Conservation (phyloP, 2,797 vertebrate genomes). For the Sus cebifrons region DNA sequence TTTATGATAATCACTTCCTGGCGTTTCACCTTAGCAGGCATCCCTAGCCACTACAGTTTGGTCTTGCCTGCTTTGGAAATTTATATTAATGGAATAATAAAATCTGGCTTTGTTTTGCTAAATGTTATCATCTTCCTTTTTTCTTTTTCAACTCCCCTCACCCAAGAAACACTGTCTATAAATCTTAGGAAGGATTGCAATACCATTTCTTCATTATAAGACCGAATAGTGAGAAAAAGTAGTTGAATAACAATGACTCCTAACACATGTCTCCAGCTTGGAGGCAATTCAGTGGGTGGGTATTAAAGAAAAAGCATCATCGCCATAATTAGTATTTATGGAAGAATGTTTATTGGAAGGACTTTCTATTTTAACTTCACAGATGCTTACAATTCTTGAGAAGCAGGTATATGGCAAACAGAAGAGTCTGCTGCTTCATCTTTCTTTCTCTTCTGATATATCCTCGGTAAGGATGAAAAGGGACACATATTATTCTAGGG, state of each 20-base stretch:
- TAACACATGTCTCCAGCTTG: slow-evolving; percentile 9
- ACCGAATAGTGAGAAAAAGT: slow-evolving; percentile 48
- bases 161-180: slow-evolving; percentile 46
- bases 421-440: not conserved
- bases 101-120: slow-evolving; percentile 34
- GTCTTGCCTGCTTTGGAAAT: slow-evolving; percentile 20
- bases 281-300: not conserved
- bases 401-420: slow-evolving; percentile 69
- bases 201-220: slow-evolving; percentile 44
- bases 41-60: not conserved
- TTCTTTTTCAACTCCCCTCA: not conserved
- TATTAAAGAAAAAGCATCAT: not conserved
- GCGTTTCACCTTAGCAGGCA: slow-evolving; percentile 36
- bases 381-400: slow-evolving; percentile 63
- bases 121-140: slow-evolving; percentile 23
- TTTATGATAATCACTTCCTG: not conserved
- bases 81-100: slow-evolving; percentile 21
- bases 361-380: slow-evolving; percentile 68
- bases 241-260: slow-evolving; percentile 3
- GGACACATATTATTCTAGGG: slow-evolving; percentile 45
- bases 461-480: slow-evolving; percentile 54
- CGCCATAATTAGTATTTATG: slow-evolving; percentile 43
- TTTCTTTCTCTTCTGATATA: slow-evolving; percentile 27
- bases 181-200: not conserved
- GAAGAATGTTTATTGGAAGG: not conserved